Evolutionary conservation across 2,797 vertebrate species (phyloP), one percentile per base, ranked within the genome.

Genomic region (Coluber constrictor): DNA sequence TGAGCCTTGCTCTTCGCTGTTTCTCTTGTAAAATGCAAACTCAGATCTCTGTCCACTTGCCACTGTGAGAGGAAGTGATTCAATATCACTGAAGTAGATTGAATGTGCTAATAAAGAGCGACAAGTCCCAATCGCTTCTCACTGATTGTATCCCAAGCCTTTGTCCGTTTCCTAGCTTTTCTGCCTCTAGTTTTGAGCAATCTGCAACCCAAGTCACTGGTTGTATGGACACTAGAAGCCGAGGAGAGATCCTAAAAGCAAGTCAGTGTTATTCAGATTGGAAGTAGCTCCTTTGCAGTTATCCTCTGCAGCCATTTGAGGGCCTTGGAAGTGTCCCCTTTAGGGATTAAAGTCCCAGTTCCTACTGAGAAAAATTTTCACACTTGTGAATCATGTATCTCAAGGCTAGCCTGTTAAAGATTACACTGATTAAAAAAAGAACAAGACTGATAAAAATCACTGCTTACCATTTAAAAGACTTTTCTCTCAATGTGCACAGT

Each of bases 271-370:
- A 95, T 96, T 97, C 95, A 93, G 86, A 93, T 91, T 94, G 90
- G 47, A 89, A 94, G 63, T 90, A 95, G 93, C 96, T 96, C 93
- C 93, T 95, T 83, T 96, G 95, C 96, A 96, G 96, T 98, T 97
- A 97, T 97, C 94, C 95, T 97, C 94, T 95, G 90, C 96, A 97
- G 94, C 92, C 96, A 95, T 96, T 97, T 96, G 96, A 97, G 95
- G 94, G 95, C 95, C 92, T 96, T 96, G 95, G 94, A 96, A 92
- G 92, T 95, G 51, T 96, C 95, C 95, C 96, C 43, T 0, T 27
- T 70, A 95, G 95, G 95, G 96, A 96, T 92, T 96, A 25, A 83
- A 12, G 74, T 96, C 95, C 90, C 93, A 96, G 93, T 96, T 95
- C 92, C 94, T 96, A 87, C 15, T 90, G 96, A 93, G 94, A 96